Base-by-base conservation (phyloP, 1,140 invertebrate genomes). In the Chionoecetes opilio region DNA sequence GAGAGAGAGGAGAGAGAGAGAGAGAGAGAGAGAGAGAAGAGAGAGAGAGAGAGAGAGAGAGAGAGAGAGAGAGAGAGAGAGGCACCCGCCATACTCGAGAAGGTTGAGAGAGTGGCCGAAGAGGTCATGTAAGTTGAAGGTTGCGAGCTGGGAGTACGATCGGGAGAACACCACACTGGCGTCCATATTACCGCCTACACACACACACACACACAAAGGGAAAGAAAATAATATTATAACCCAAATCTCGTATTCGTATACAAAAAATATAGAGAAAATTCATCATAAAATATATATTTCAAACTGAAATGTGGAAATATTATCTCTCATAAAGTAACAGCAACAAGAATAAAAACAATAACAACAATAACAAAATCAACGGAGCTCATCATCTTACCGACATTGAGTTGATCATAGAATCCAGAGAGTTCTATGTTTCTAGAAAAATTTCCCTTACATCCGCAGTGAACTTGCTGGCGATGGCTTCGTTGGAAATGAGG, bases 71-170 rank as follows among this genome's bases (percentile, higher is more conserved):
- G 82, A 34, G 26, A 84, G 82, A 6, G n/a, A 34, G 29, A 9
- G 34, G 32, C 0, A 35, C 5, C n/a, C 14, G 82, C 46, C 34
- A 26, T 94, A 98, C 97, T 97, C 98, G 91, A 99, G 97, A 46
- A 98, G 96, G 97, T 99, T 99, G 37, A 99, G 98, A 0, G 98
- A 98, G 97, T 99, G 98, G 0, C 99, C 99, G 97, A 99, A 99
- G 93, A 99, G 97, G 97, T 99, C 98, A 0, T 99, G 99, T 6
- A 99, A 97, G 97, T 99, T 99, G 21, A 99, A 97, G 82, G 97
- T 98, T 3, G 98, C 97, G 93, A 98, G 97, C 0, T 99, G 99
- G 35, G 99, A 97, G 96, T 99, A 99, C 0, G 99, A 99, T 0
- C 98, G 98, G 0, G 99, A 99, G 97, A 99, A 99, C 95, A 99